Percentiles rank a stretch among this genome's conserved stretches.
Conservation (phyloP, 2,888 invertebrate genomes). For the Dryadula phaetusa region DNA sequence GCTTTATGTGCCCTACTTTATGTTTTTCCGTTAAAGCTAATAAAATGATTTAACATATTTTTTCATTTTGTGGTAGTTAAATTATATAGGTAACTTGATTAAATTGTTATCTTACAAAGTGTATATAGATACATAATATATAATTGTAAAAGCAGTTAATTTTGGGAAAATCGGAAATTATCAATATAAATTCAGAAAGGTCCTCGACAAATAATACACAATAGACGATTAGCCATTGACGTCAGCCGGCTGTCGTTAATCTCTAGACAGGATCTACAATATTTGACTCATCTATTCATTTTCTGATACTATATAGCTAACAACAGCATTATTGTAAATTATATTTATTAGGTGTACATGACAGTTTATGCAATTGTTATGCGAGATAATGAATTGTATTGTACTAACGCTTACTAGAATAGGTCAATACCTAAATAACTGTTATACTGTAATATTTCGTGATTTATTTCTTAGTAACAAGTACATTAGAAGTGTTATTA, state of each 20-base stretch:
- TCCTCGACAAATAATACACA: constrained; percentile 47
- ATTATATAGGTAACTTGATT: background rate
- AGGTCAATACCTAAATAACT: constrained; percentile 13
- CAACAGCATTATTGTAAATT: background rate
- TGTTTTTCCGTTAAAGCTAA: background rate
- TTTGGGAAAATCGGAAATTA: background rate
- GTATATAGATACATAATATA: background rate
- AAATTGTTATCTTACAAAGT: background rate
- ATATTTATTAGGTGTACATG: background rate
- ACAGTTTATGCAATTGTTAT: constrained; percentile 1
- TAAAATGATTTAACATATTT: background rate
- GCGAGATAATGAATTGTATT: background rate
- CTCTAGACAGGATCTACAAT: background rate
- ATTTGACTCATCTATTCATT: background rate
- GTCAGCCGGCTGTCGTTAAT: constrained; percentile 43
- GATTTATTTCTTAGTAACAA: constrained; percentile 1
- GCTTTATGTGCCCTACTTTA: constrained; percentile 19
- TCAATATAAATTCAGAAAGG: constrained; percentile 29
- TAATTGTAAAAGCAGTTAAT: background rate
- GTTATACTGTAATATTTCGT: background rate
- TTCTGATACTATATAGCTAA: constrained; percentile 17
- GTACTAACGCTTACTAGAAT: constrained; percentile 3
- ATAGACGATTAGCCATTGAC: constrained; percentile 59
- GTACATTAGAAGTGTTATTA: background rate
- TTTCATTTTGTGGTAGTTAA: background rate